Conservation (phyloP, 2,888 invertebrate genomes). For the Philereme vetulata region DNA sequence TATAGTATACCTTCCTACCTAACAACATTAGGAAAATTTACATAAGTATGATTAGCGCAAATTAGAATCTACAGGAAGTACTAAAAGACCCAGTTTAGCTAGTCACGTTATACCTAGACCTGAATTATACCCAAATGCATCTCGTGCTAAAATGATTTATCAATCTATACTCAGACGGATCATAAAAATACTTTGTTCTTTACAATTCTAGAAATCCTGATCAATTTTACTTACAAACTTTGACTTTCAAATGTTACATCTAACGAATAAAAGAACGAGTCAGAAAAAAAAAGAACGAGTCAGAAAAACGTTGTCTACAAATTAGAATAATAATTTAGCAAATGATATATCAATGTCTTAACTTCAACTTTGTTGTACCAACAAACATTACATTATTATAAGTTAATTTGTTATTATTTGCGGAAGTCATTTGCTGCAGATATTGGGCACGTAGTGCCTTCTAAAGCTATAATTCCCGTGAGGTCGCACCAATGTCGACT, state of each 20-base stretch:
- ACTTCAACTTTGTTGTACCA: constrained; percentile 17
- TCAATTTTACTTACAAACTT: background rate
- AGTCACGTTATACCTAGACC: constrained; percentile 28
- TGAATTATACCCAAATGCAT: constrained; percentile 26
- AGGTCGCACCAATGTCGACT: constrained; percentile 72
- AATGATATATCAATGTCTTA: constrained; percentile 22
- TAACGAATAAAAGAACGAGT: background rate
- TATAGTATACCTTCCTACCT: constrained; percentile 15
- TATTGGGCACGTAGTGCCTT: constrained; percentile 71
- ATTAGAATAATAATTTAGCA: constrained; percentile 14
- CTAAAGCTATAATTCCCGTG: constrained; percentile 52
- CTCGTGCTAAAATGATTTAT: constrained; percentile 22
- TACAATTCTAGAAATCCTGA: background rate
- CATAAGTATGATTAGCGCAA: constrained; percentile 32
- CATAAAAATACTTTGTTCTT: background rate
- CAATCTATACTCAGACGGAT: background rate
- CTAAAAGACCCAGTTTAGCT: constrained; percentile 27
- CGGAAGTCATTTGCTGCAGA: constrained; percentile 75
- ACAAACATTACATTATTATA: constrained; percentile 52
- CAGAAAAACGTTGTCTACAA: constrained; percentile 14
- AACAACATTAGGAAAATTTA: constrained; percentile 35
- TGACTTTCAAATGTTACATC: constrained; percentile 1
- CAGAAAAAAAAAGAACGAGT: constrained; percentile 10
- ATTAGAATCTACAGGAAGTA: constrained; percentile 34
- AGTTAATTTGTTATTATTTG: constrained; percentile 53